These are phyloP conservation scores for Struthidea cinerea DNA, from an alignment of 2,113 vertebrate species.

Conservation along the genomic window DNA sequence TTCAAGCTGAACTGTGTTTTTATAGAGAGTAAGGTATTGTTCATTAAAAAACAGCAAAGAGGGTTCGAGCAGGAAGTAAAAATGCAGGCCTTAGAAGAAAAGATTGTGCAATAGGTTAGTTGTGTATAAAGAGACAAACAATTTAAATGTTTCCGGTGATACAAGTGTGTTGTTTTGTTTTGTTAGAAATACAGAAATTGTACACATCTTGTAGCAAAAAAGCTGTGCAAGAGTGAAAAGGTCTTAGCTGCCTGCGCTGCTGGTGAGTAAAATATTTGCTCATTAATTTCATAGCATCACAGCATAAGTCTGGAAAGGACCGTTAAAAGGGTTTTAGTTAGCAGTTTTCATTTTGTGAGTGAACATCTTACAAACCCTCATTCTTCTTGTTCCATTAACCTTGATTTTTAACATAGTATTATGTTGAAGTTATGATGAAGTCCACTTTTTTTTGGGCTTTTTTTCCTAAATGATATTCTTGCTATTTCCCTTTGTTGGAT, in stretches of 20 bases:
- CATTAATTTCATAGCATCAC: background rate
- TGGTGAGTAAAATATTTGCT: constrained; percentile 75
- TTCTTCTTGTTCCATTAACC: background rate
- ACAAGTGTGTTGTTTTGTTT: background rate
- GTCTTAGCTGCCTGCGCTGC: constrained; percentile 90
- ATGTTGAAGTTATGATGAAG: background rate
- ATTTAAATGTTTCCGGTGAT: background rate
- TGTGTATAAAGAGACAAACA: background rate
- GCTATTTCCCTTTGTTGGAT: background rate
- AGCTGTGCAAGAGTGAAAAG: constrained; percentile 87
- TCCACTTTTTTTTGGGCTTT: background rate
- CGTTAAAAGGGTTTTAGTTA: background rate
- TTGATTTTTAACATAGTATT: background rate
- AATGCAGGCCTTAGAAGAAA: background rate
- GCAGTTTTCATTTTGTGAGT: background rate
- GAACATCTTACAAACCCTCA: background rate
- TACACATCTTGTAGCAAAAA: constrained; percentile 87
- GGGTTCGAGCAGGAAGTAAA: background rate
- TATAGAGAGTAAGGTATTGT: constrained; percentile 67
- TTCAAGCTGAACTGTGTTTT: constrained; percentile 68
- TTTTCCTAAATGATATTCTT: background rate
- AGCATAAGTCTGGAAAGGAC: background rate
- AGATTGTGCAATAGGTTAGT: fast-evolving
- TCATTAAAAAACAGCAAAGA: background rate
- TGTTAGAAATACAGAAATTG: constrained; percentile 81